These are phyloP conservation scores for Aselliscus stoliczkanus DNA, from an alignment of 2,797 vertebrate genomes.

Conservation along the genomic window DNA sequence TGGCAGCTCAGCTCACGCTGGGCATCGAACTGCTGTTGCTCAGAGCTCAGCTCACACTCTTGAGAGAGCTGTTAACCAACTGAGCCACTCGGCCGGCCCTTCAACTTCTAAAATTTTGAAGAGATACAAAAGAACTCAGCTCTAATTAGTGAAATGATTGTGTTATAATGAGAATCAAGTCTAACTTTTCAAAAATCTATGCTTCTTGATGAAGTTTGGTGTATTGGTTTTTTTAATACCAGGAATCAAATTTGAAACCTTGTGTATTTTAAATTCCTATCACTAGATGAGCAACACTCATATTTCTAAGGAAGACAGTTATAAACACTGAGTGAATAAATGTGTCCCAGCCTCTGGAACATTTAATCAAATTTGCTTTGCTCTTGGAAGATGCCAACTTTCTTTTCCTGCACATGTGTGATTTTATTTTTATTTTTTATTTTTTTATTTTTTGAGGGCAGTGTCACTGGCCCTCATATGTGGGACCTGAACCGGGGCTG, in stretches of 20 bases:
- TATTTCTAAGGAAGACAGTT: conserved; percentile 16
- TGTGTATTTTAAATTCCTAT: neutral
- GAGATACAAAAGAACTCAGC: neutral
- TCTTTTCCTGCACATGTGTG: neutral
- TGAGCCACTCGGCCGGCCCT: no score
- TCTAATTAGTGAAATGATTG: neutral
- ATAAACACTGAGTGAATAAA: conserved; percentile 8
- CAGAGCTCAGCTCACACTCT: no score
- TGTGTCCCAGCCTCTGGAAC: neutral
- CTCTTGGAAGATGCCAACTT: neutral
- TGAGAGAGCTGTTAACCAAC: no score
- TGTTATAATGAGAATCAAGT: neutral
- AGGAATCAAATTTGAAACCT: neutral
- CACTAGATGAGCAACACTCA: neutral
- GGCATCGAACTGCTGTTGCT: no score
- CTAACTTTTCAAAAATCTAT: conserved; percentile 29
- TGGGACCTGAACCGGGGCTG: no score
- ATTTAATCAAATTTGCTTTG: conserved; percentile 14
- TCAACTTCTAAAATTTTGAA: conserved; percentile 15
- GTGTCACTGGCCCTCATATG: no score
- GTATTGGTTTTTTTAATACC: neutral
- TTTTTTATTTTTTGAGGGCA: no score
- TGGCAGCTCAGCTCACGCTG: no score
- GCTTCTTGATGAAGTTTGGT: neutral
- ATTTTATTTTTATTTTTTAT: no score